A percentile compares a stretch with the other conserved stretches of the same genome.
phyloP scores from a whole-genome alignment of 2,888 invertebrate species.

The Xestia c-nigrum region DNA sequence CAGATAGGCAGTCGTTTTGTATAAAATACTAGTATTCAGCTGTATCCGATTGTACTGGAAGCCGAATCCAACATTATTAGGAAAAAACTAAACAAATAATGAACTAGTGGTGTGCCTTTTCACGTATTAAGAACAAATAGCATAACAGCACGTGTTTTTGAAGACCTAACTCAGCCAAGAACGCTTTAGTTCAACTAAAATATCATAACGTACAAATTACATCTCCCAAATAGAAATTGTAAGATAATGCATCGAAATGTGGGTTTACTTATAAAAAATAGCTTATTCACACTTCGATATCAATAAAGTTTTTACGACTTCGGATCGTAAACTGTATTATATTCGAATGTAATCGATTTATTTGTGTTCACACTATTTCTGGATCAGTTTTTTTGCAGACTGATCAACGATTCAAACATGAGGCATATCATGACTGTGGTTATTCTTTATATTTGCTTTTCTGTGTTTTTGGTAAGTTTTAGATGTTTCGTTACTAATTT shows the following conservation, averaged over 20 bases:
- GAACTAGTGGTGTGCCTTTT: not conserved
- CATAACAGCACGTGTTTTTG: not conserved
- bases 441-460: constrained; percentile 66
- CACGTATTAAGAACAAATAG: not conserved
- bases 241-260: constrained; percentile 46
- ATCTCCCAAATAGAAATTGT: constrained; percentile 15
- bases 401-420: constrained; percentile 63
- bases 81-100: not conserved
- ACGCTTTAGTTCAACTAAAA: not conserved
- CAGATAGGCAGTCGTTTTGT: not conserved
- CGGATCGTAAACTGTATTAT: constrained; percentile 76
- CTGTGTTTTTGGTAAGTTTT: constrained; percentile 74
- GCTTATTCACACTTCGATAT: constrained; percentile 70
- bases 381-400: constrained; percentile 46
- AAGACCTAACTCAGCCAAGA: not conserved
- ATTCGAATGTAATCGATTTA: constrained; percentile 71
- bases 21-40: not conserved
- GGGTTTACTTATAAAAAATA: constrained; percentile 48
- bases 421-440: constrained; percentile 65
- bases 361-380: constrained; percentile 72
- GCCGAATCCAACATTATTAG: not conserved
- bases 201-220: not conserved
- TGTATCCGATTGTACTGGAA: not conserved
- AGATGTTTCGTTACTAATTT: not conserved
- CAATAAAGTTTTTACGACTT: constrained; percentile 80